phyloP scores from a whole-genome alignment of 2,113 vertebrate genomes.

The Pterocles burchelli region DNA sequence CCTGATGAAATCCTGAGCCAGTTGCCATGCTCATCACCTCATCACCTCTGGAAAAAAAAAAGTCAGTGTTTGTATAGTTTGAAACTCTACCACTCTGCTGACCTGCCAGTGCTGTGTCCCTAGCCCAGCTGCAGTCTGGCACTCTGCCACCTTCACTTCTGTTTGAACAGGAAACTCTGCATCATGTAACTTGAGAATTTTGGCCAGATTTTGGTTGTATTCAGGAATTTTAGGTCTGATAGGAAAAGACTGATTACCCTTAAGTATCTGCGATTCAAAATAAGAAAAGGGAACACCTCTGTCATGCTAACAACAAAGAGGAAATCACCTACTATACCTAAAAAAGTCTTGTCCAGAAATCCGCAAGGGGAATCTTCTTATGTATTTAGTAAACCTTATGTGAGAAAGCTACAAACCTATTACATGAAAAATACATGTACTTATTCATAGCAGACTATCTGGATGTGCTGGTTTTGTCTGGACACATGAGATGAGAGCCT shows the following conservation, averaged over 20 bases:
- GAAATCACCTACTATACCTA: neutral
- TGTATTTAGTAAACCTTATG: neutral
- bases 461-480: neutral
- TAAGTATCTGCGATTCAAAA: neutral
- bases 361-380: fast-evolving
- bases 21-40: neutral
- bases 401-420: neutral
- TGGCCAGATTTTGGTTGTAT: neutral
- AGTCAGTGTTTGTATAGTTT: neutral
- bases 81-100: neutral
- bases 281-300: neutral
- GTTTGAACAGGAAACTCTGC: neutral
- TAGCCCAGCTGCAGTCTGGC: neutral
- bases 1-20: neutral
- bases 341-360: neutral
- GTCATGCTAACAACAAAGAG: neutral
- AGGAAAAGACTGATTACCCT: neutral
- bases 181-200: neutral
- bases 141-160: neutral
- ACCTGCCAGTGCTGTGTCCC: neutral
- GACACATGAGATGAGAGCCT: neutral
- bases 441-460: neutral
- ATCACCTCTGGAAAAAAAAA: neutral
- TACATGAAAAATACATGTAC: neutral
- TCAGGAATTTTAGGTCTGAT: neutral